Evolutionary conservation across 2,797 vertebrate species (phyloP), one percentile per base, ranked within the genome.

Genomic region (Cephalopachus bancanus): DNA sequence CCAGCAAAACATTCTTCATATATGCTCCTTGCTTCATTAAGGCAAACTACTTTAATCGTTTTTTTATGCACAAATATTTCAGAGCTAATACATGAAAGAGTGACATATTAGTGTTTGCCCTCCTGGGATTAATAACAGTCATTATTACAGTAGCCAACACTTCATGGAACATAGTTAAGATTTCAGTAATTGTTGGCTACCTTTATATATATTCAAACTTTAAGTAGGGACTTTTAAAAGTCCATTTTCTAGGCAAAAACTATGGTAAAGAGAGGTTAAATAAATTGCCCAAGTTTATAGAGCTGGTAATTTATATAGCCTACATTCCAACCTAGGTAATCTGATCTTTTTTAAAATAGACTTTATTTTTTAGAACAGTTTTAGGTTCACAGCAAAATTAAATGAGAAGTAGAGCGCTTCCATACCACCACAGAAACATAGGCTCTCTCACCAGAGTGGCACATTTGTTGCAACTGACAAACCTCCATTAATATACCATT

Each of bases 161-260:
- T 78, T 80, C n/a, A 30, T 60, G 24, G 17, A 3, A 30, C 17
- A 22, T 15, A 51, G 17, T 37, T 37, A 37, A 75, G 55, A 62
- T 72, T 37, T 72, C 30, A 80, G 53, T 85, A 81, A 84, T 26
- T 26, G 16, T 81, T 51, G 37, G 37, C 5, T 37, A 71, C 24
- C 16, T 93, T 83, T 86, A 49, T 1, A 72, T 30, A 26, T 72
- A 90, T 72, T 53, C 90, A 90, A 26, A 93, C 69, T 78, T 76
- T 33, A 71, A 51, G 20, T n/a, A 69, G 59, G 51, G 83, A 86
- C 22, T 57, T 79, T 81, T 72, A 26, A 22, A 24, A 51, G 15
- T 74, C 74, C 28, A 53, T 57, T 85, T 78, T 71, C 26, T 30
- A 94, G 49, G 72, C 30, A 86, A 94, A 83, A 95, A 65, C 24